Conservation (phyloP, 2,797 vertebrate genomes). For the Clamator glandarius region DNA sequence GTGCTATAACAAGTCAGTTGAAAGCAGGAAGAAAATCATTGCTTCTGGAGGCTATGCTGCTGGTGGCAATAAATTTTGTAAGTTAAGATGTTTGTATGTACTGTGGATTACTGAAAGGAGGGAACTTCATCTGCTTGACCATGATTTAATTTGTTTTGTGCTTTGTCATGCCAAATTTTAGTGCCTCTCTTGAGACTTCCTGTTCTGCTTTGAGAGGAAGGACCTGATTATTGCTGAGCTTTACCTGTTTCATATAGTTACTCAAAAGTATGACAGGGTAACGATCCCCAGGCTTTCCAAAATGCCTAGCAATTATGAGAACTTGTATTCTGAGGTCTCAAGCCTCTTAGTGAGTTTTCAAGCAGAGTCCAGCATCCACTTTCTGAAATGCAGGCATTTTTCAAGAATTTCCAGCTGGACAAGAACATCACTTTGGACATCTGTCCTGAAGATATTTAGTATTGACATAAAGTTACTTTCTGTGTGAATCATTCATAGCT, state of each 20-base stretch:
- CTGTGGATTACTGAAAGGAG: not conserved
- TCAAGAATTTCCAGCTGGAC: not conserved
- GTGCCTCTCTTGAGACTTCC: slow-evolving; percentile 23
- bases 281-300: not conserved
- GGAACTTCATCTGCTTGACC: not conserved
- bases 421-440: not conserved
- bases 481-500: not conserved
- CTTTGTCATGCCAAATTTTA: not conserved
- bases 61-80: slow-evolving; percentile 29
- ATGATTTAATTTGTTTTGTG: slow-evolving; percentile 36
- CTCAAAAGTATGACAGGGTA: not conserved
- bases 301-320: not conserved
- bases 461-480: not conserved
- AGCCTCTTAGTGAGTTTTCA: not conserved
- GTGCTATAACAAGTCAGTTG: not conserved
- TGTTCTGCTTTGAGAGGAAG: not conserved
- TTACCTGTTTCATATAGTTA: slow-evolving; percentile 7
- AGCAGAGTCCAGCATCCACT: not conserved
- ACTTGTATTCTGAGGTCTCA: not conserved
- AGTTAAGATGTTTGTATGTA: slow-evolving; percentile 10
- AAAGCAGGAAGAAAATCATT: slow-evolving; percentile 3
- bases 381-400: not conserved
- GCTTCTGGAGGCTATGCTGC: not conserved
- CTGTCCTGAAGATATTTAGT: not conserved
- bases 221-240: slow-evolving; percentile 17